Conservation (phyloP, 2,888 invertebrate genomes). For the Xestia c-nigrum region DNA sequence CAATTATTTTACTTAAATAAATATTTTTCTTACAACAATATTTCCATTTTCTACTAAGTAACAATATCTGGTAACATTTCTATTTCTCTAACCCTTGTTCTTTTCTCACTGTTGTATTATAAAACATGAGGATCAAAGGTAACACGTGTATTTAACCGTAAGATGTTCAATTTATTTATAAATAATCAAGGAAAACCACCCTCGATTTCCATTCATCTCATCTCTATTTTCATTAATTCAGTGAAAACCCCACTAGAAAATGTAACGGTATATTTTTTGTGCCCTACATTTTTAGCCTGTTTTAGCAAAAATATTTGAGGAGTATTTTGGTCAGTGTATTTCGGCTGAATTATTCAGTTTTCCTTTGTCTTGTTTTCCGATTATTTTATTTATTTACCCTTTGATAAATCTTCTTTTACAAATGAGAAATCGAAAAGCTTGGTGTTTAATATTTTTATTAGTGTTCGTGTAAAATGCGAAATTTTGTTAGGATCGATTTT, state of each 20-base stretch:
- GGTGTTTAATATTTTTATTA: conserved; percentile 6
- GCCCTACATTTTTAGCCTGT: not conserved
- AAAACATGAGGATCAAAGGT: conserved; percentile 42
- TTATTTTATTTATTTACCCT: conserved; percentile 9
- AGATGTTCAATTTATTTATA: conserved; percentile 44
- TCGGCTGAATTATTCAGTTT: conserved; percentile 15
- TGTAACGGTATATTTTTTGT: conserved; percentile 27
- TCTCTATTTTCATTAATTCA: too few species aligned
- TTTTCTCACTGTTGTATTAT: conserved; percentile 22
- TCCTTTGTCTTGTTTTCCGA: conserved; percentile 10
- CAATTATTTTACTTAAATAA: not conserved
- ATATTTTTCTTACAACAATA: not conserved
- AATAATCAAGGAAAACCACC: conserved; percentile 29
- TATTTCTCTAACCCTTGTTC: not conserved
- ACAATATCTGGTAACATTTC: not conserved
- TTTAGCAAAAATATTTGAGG: conserved; percentile 7
- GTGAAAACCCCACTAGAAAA: conserved; percentile 15
- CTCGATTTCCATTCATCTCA: conserved; percentile 44
- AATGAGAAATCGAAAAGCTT: not conserved
- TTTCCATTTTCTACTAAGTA: not conserved
- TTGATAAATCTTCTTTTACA: not conserved
- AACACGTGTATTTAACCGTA: conserved; percentile 8
- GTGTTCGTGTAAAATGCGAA: too few species aligned
- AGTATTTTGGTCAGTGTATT: conserved; percentile 11
- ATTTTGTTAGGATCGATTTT: too few species aligned